Evolutionary conservation across 2,797 vertebrate genomes (phyloP).

Genomic region (Tragelaphus oryx): DNA sequence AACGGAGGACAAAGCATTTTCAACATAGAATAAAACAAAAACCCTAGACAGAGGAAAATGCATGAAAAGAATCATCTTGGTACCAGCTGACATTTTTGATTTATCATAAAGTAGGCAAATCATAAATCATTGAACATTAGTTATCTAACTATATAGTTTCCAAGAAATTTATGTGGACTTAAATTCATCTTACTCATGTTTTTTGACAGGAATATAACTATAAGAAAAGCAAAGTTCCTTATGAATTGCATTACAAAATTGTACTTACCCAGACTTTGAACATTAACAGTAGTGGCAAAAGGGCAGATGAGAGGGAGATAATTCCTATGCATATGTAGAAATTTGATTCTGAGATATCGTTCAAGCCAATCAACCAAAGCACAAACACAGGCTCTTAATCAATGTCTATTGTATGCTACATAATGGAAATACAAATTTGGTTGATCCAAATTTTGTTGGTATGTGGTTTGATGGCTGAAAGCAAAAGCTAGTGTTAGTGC

Average conservation of each 20-base stretch:
- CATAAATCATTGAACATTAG: constrained; percentile 37
- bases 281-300: constrained; percentile 34
- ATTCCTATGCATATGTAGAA: not conserved
- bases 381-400: constrained; percentile 36
- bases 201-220: constrained; percentile 32
- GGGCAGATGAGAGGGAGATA: not conserved
- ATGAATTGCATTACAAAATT: constrained; percentile 37
- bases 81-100: constrained; percentile 24
- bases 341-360: constrained; percentile 40
- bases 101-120: constrained; percentile 53
- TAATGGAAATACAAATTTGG: constrained; percentile 40
- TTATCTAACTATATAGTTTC: constrained; percentile 43
- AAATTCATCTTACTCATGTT: constrained; percentile 37
- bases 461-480: constrained; percentile 21
- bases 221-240: constrained; percentile 35
- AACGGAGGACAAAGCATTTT: constrained; percentile 24
- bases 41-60: not conserved
- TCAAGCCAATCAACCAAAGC: constrained; percentile 37
- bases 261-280: constrained; percentile 31
- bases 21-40: constrained; percentile 30
- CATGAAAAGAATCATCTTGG: constrained; percentile 24
- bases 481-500: constrained; percentile 30
- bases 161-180: constrained; percentile 28
- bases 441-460: constrained; percentile 10
- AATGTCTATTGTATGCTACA: constrained; percentile 11